Base-by-base conservation (phyloP, 2,888 invertebrate genomes). In the Lasioglossum figueresi region DNA sequence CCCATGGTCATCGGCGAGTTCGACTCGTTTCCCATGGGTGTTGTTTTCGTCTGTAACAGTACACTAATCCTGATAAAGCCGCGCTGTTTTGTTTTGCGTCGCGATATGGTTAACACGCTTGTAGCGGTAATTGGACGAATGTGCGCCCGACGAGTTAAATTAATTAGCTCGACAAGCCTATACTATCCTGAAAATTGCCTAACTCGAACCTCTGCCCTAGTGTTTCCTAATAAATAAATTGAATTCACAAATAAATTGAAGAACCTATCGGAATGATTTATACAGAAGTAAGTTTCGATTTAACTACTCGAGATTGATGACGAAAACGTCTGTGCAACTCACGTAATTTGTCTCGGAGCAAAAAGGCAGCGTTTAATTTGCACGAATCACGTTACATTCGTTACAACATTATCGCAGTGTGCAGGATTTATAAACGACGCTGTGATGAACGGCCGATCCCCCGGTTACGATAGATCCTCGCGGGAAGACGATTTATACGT, bases 1-100 rank as follows among this genome's bases (percentile, higher is more conserved):
- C 80, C 83, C 83, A 79, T 83, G 83, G 82, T 88, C 85, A 88
- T 88, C 68, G 86, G 72, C 66, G 45, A 84, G 82, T 88, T 81
- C 79, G 77, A 82, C 75, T 90, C 72, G 85, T 87, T 91, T 93
- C 91, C 89, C 92, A 92, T 90, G 92, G 88, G 90, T 90, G 79
- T 89, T 89, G 82, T 84, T 89, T 92, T 88, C 86, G 79, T 85
- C 27, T 70, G 80, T 80, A 79, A 84, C 84, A 77, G 59, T 80
- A 87, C 77, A 71, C 87, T 87, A 84, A 84, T 72, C 79, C 74
- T 63, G 75, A 77, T 84, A 78, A 80, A 74, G 23, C 19, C 16
- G 19, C 4, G 66, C 31, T 52, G 56, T 74, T 31, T 23, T 52
- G 56, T 77, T 31, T 27, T 0, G 23, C 23, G 52, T n/a, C 27